Evolutionary conservation across 2,113 vertebrate species (phyloP).

Genomic region (Lipophrys pholis): DNA sequence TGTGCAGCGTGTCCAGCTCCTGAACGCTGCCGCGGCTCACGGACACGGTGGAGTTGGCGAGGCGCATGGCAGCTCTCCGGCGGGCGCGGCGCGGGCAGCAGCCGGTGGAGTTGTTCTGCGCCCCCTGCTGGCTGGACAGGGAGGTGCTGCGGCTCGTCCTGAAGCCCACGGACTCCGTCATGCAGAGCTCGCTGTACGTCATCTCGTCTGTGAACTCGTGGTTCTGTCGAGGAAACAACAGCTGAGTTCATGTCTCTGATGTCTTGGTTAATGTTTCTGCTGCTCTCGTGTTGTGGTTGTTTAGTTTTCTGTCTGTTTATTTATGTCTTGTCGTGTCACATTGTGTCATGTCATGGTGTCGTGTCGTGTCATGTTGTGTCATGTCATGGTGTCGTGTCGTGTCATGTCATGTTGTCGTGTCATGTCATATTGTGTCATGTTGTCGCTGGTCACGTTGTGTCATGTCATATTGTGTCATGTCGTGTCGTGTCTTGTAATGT

Average conservation of each 20-base stretch:
- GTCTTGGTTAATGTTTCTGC: no score
- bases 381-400: no score
- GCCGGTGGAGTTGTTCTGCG: conserved; percentile 77
- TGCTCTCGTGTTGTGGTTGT: no score
- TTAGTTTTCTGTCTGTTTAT: not conserved
- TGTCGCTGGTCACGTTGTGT: no score
- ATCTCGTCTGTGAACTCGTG: conserved; percentile 92
- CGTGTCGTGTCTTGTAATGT: no score
- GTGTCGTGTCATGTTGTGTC: no score
- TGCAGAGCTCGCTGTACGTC: conserved; percentile 89
- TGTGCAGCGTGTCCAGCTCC: conserved; percentile 88
- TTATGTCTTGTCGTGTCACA: no score
- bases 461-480: no score
- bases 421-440: no score
- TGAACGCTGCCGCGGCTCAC: conserved; percentile 91
- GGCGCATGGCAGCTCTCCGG: conserved; percentile 87
- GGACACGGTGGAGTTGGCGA: conserved; percentile 90
- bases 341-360: no score
- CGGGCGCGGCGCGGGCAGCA: conserved; percentile 88
- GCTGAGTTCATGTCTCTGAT: no score
- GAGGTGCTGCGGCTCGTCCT: conserved; percentile 92
- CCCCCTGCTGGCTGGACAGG: conserved; percentile 88
- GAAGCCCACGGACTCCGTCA: conserved; percentile 87
- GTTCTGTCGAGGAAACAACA: conserved; percentile 76
- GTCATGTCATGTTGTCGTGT: no score